These are phyloP conservation scores for Psylliodes chrysocephalus DNA, from an alignment of 2,888 invertebrate species.

Conservation along the genomic window DNA sequence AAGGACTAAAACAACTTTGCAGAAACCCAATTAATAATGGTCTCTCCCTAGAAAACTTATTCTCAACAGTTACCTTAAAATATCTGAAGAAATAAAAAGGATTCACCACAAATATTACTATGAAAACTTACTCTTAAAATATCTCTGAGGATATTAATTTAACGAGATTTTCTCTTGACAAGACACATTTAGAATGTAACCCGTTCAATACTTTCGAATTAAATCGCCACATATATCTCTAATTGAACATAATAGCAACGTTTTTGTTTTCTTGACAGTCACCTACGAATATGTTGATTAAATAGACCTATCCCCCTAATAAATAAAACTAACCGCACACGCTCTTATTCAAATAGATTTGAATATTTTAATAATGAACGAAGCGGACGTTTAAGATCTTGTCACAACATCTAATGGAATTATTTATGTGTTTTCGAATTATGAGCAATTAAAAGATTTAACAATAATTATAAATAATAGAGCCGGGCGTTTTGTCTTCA, in stretches of 20 bases:
- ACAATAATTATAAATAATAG: not conserved
- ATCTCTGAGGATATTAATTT: no score
- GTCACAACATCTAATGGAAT: conserved; percentile 21
- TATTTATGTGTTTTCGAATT: conserved; percentile 6
- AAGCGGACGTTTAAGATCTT: conserved; percentile 15
- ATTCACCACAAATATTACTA: no score
- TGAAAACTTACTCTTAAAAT: no score
- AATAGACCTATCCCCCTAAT: conserved; percentile 19
- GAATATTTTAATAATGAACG: conserved; percentile 23
- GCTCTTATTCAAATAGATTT: conserved; percentile 12
- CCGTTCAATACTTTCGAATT: not conserved
- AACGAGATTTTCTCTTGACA: no score
- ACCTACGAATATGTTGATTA: conserved; percentile 29
- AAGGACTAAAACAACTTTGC: no score
- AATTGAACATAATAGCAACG: conserved; percentile 1
- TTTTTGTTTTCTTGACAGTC: conserved; percentile 4
- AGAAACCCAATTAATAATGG: no score
- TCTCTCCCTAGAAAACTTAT: no score
- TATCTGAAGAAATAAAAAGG: no score
- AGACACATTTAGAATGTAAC: no score
- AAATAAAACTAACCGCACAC: conserved; percentile 25
- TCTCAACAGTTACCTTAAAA: no score
- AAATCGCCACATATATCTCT: not conserved
- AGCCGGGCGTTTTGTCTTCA: no score
- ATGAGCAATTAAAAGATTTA: conserved; percentile 1